Evolutionary conservation across 2,888 invertebrate genomes (phyloP), one percentile per base, ranked within the genome.

Genomic region (Buathra laborator): DNA sequence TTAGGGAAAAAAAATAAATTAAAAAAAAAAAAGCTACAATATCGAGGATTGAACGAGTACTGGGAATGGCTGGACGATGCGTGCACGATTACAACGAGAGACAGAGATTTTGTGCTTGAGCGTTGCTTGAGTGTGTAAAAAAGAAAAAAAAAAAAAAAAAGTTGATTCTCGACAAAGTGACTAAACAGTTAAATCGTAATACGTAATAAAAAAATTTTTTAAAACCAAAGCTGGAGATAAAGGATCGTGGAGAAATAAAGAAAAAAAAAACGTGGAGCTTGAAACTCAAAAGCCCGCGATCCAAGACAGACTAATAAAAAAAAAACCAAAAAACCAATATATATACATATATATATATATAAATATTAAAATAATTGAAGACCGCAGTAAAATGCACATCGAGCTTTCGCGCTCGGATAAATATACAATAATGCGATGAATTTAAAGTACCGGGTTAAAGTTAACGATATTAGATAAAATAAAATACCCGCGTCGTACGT

Each of bases 341-440:
- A 43, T 64, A 86, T 83, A 87, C 87, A 89, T 84, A 80, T 83
- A 78, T 14, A 46, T 56, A 66, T 67, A 44, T 44, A 74, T 74
- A 81, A 62, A 48, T 56, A 44, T 68, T 68, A 68, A 70, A 77
- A 76, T 80, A 77, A 80, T 79, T 67, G 79, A 83, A 44, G 24
- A 83, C 46, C 79, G 82, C 83, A 71, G 70, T 82, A 75, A 87
- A 82, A 84, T 81, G 83, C 79, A 74, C 83, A 82, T 87, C 86
- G 86, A 83, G 84, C 72, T 74, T 56, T 80, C 62, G 48, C 19
- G 81, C 84, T 85, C 80, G 68, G 72, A 87, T 86, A 85, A 86
- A 88, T 81, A 90, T 87, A 89, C 88, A 89, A 90, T 89, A 88
- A 88, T 85, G 86, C 86, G 85, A 90, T 88, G 87, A 89, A 87